Evolutionary conservation across 2,888 invertebrate genomes (phyloP).

Genomic region (Sphecodes monilicornis): DNA sequence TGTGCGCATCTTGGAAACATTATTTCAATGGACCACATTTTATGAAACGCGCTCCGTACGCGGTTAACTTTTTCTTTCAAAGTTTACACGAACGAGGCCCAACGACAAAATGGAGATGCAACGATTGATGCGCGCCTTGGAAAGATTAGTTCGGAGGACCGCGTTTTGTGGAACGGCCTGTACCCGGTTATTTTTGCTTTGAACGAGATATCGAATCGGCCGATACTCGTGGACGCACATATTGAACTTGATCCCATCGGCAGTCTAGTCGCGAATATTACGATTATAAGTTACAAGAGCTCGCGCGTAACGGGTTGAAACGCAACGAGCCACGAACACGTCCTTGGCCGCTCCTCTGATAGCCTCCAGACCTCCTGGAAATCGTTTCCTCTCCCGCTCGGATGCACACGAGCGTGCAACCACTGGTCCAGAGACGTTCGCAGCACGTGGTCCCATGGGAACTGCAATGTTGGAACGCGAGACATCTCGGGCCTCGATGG

Average conservation of each 20-base stretch:
- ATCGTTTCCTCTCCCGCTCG: slow-evolving; percentile 69
- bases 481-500: not conserved
- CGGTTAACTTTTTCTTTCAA: not conserved
- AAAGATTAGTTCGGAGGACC: not conserved
- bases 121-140: not conserved
- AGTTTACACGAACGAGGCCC: not conserved
- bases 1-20: too few species aligned
- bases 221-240: slow-evolving; percentile 2
- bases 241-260: slow-evolving; percentile 27
- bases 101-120: not conserved
- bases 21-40: not conserved
- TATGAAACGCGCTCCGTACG: not conserved
- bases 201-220: slow-evolving; percentile 13
- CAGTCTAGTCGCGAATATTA: slow-evolving; percentile 49
- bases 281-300: slow-evolving; percentile 65
- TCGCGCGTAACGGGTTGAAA: slow-evolving; percentile 68
- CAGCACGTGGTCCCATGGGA: slow-evolving; percentile 31
- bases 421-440: slow-evolving; percentile 24
- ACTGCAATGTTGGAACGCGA: not conserved
- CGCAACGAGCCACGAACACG: slow-evolving; percentile 73
- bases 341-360: slow-evolving; percentile 77
- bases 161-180: not conserved
- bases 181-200: not conserved
- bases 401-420: slow-evolving; percentile 52
- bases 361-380: slow-evolving; percentile 72